These are phyloP conservation scores for Echeneis naucrates DNA, from an alignment of 2,797 vertebrate species.

Conservation along the genomic window DNA sequence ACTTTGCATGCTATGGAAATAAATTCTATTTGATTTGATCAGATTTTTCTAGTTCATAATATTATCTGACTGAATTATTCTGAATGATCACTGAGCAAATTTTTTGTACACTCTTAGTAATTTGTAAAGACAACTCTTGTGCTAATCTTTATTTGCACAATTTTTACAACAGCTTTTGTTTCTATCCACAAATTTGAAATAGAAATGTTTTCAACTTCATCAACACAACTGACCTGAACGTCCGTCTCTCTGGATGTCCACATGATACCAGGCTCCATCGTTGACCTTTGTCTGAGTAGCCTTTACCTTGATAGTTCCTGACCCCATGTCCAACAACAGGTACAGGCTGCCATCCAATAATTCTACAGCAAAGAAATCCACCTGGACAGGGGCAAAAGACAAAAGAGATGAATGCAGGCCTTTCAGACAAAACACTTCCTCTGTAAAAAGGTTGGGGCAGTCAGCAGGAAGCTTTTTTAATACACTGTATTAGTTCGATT, in stretches of 20 bases:
- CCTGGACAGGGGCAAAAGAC: constrained; percentile 65
- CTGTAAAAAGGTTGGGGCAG: too few relatives aligned
- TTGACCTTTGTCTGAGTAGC: constrained; percentile 98
- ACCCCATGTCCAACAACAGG: constrained; percentile 97
- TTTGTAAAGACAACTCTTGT: background rate
- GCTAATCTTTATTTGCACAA: too few relatives aligned
- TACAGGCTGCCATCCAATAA: constrained; percentile 96
- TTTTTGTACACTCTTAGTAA: background rate
- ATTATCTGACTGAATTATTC: too few relatives aligned
- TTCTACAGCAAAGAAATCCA: constrained; percentile 98
- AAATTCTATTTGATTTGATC: too few relatives aligned
- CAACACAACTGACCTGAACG: constrained; percentile 89
- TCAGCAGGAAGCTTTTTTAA: too few relatives aligned
- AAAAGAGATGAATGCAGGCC: background rate
- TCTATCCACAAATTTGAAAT: too few relatives aligned
- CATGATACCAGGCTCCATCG: constrained; percentile 98
- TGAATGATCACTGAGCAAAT: background rate
- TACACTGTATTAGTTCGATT: too few relatives aligned
- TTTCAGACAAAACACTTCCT: background rate
- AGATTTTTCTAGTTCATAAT: too few relatives aligned
- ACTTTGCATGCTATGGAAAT: too few relatives aligned
- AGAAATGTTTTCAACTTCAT: too few relatives aligned
- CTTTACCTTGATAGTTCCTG: constrained; percentile 98
- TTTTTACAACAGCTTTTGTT: too few relatives aligned
- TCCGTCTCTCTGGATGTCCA: constrained; percentile 98